Conservation (phyloP, 92 coral and sea anemone species). For the Bergia sp. region DNA sequence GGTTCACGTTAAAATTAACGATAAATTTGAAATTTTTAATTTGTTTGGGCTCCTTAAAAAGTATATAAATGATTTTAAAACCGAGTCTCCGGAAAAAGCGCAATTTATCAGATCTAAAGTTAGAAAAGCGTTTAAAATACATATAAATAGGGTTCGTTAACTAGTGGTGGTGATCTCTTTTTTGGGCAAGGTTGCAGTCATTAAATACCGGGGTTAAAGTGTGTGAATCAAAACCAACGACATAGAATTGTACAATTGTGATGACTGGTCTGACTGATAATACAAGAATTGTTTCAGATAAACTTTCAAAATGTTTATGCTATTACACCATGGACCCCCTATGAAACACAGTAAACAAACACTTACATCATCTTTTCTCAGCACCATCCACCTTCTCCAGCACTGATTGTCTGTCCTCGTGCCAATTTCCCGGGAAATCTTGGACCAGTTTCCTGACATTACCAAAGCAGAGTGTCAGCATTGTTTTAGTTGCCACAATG, state of each 20-base stretch:
- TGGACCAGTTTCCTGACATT: constrained; percentile 82
- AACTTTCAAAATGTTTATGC: not conserved
- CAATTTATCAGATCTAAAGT: too few relatives aligned
- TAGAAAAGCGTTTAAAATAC: not conserved
- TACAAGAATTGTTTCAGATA: too few relatives aligned
- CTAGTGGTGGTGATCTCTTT: not conserved
- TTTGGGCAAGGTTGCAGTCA: not conserved
- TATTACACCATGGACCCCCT: not conserved
- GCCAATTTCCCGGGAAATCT: constrained; percentile 79
- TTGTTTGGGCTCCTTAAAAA: too few relatives aligned
- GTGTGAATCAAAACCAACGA: too few relatives aligned
- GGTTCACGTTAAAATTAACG: too few relatives aligned
- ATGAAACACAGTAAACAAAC: not conserved
- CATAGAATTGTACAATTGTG: not conserved
- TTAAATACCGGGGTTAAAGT: not conserved
- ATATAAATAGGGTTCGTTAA: not conserved
- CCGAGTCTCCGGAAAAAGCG: not conserved
- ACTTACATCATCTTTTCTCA: constrained; percentile 81
- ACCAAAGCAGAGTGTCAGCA: not conserved
- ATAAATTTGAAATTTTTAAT: too few relatives aligned
- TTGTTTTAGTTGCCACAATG: not conserved
- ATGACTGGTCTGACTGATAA: not conserved
- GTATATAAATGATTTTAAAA: too few relatives aligned
- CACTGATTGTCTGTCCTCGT: constrained; percentile 93
- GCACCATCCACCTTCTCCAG: constrained; percentile 85